Evolutionary conservation across 2,113 vertebrate species (phyloP), one percentile per base, ranked within the genome.

Genomic region (Melanerpes aurifrons): DNA sequence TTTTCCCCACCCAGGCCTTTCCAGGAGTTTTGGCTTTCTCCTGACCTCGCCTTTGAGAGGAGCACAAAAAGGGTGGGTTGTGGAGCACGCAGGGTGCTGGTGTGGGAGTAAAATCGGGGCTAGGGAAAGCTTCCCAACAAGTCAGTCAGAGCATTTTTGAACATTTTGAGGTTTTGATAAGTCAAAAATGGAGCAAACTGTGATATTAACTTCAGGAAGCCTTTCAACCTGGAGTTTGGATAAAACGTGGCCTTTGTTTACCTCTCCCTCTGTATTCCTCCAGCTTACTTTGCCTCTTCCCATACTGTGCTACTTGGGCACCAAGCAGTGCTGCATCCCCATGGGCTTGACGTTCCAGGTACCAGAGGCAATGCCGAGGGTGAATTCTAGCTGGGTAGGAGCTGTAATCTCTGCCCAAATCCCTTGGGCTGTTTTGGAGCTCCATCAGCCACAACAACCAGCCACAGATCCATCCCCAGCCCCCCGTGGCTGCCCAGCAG

Each of bases 271-370:
- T 57, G 10, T 59, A 19, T 59, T 40, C 22, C 26, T 19, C 35
- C 7, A 45, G 35, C 59, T 74, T 0, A 0, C 13, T 72, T 43
- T 45, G 4, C 13, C 16, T 68, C 78, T 71, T 74, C 53, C 83
- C 54, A 5, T 3, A n/a, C 3, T 2, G 1, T 24, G 45, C 19
- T 18, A 3, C 70, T 57, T 17, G 70, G 61, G 73, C 86, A 88
- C 40, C 43, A 14, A 70, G 26, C 40, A 29, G 8, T 0, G 4
- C 50, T 1, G 1, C 64, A 25, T 22, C 61, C 9, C 0, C 18
- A 20, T 2, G 78, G 16, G 16, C 57, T 22, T 57, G 79, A 10
- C 45, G 32, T 15, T 43, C 63, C 0, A 1, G 83, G 53, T 74
- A 82, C 72, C 57, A 62, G 47, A 85, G 19, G 40, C 10, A 43